A percentile compares a stretch with the other conserved stretches of the same genome.
phyloP scores from a whole-genome alignment of 2,113 vertebrate genomes.

The Chlorodrepanis virens region DNA sequence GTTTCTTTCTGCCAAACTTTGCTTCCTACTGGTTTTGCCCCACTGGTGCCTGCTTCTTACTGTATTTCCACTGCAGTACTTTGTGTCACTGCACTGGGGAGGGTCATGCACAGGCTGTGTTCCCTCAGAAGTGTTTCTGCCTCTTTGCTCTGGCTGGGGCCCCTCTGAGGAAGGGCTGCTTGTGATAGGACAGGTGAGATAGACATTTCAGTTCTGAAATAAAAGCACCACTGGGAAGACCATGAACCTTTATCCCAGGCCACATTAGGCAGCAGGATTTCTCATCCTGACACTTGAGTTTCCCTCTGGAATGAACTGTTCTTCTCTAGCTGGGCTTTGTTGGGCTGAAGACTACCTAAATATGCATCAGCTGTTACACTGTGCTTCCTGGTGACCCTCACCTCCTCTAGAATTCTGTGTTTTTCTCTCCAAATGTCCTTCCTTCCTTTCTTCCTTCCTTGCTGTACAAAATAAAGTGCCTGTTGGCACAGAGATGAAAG shows the following conservation, averaged over 20 bases:
- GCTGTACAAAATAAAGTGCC: background rate
- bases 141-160: background rate
- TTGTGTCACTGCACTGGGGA: background rate
- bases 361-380: background rate
- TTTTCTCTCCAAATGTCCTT: background rate
- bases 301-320: background rate
- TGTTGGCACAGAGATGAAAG: background rate
- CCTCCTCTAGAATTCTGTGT: background rate
- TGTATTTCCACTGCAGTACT: background rate
- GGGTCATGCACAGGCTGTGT: background rate
- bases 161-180: background rate
- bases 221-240: background rate
- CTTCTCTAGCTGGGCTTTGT: background rate
- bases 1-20: background rate
- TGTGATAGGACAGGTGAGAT: background rate
- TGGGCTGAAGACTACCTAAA: background rate
- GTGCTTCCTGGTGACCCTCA: background rate
- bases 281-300: background rate
- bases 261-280: background rate
- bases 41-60: background rate
- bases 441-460: fast-evolving
- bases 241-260: background rate
- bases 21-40: background rate
- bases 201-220: background rate
- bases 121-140: background rate